phyloP scores from a whole-genome alignment of 2,888 invertebrate species.

The Myopa testacea region DNA sequence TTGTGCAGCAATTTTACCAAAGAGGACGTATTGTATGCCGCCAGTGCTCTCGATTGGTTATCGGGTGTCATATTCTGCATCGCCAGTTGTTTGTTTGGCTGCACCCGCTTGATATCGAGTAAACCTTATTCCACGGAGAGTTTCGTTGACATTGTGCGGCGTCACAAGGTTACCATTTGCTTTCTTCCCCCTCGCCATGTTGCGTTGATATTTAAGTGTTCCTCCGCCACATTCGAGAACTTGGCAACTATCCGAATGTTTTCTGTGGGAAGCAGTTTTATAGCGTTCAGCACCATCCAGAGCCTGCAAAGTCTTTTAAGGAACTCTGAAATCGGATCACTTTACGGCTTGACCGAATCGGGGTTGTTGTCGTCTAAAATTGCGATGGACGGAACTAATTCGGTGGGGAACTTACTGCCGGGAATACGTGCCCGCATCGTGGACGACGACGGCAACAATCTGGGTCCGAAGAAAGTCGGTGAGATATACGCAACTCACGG shows the following conservation, averaged over 20 bases:
- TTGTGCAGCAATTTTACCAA: background rate
- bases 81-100: background rate
- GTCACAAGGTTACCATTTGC: slow-evolving; percentile 54
- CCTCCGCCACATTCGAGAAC: slow-evolving; percentile 49
- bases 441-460: slow-evolving; percentile 50
- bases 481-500: slow-evolving; percentile 53
- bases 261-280: slow-evolving; percentile 53
- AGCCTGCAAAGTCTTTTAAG: slow-evolving; percentile 51
- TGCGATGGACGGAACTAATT: slow-evolving; percentile 43
- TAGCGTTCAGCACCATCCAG: slow-evolving; percentile 50
- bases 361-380: slow-evolving; percentile 44
- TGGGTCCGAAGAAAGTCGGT: slow-evolving; percentile 53
- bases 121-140: slow-evolving; percentile 52
- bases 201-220: slow-evolving; percentile 50
- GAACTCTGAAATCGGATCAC: slow-evolving; percentile 50
- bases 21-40: slow-evolving; percentile 11
- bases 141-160: slow-evolving; percentile 53
- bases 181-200: slow-evolving; percentile 56
- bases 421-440: slow-evolving; percentile 53
- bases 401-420: slow-evolving; percentile 51
- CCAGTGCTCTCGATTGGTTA: slow-evolving; percentile 21
- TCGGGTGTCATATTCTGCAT: background rate
- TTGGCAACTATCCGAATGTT: slow-evolving; percentile 50
- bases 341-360: slow-evolving; percentile 58
- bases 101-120: slow-evolving; percentile 40